Conservation (phyloP, 2,888 invertebrate species). For the Cephus rjabovi region DNA sequence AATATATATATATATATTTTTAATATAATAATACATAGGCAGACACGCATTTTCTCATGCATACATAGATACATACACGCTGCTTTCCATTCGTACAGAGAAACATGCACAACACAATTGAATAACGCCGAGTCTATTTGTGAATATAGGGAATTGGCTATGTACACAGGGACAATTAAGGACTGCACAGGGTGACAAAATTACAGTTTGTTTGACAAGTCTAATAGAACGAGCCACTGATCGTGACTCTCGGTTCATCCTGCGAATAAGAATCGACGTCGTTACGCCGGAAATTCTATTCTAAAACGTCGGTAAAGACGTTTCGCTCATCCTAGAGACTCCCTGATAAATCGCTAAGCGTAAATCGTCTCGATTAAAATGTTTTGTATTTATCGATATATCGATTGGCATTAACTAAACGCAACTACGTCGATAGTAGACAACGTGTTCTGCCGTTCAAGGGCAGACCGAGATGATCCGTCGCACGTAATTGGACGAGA, state of each 20-base stretch:
- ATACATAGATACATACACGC: conserved; percentile 11
- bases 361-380: not conserved
- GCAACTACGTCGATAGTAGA: no score
- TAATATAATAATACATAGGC: conserved; percentile 7
- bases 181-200: not conserved
- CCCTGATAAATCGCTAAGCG: not conserved
- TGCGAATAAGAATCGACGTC: not conserved
- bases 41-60: not conserved
- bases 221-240: not conserved
- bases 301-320: not conserved
- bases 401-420: not conserved
- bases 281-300: not conserved
- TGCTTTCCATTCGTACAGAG: conserved; percentile 8
- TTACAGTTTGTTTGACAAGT: not conserved
- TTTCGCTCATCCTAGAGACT: not conserved
- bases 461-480: not conserved
- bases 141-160: conserved; percentile 27
- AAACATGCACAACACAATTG: not conserved
- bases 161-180: conserved; percentile 26
- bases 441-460: not conserved
- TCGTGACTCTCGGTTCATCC: not conserved
- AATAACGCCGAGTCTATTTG: not conserved
- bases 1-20: conserved; percentile 13
- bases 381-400: not conserved
- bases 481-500: not conserved